These are phyloP conservation scores for Apotomis turbidana DNA, from an alignment of 2,888 invertebrate species.

Conservation along the genomic window DNA sequence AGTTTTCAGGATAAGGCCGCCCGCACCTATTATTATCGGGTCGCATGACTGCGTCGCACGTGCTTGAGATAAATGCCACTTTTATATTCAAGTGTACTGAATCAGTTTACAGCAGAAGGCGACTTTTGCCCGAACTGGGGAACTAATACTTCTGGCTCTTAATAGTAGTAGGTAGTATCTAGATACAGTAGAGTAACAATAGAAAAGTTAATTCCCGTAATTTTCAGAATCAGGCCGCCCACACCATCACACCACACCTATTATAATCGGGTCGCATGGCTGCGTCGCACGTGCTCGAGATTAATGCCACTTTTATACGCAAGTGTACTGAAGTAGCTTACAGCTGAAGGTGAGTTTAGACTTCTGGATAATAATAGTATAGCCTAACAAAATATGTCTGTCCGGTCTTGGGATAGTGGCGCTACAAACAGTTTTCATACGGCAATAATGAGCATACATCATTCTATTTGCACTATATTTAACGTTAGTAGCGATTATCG, in stretches of 20 bases:
- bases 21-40: slow-evolving; percentile 24
- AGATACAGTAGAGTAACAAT: background rate
- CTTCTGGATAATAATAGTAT: no score
- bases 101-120: background rate
- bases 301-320: background rate
- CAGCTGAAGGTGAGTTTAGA: background rate
- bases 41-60: slow-evolving; percentile 6
- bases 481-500: no score
- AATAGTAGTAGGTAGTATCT: no score
- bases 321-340: background rate
- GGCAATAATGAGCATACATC: no score
- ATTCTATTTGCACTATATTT: no score
- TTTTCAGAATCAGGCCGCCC: slow-evolving; percentile 3
- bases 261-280: slow-evolving; percentile 17
- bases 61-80: slow-evolving; percentile 3
- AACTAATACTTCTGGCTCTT: no score
- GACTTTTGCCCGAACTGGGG: background rate
- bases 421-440: no score
- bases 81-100: background rate
- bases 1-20: slow-evolving; percentile 6
- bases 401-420: no score
- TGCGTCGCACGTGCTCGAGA: slow-evolving; percentile 7
- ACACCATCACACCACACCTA: slow-evolving; percentile 13
- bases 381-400: no score
- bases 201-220: background rate